These are phyloP conservation scores for Galeopterus variegatus DNA, from an alignment of 2,113 vertebrate species.

Conservation along the genomic window DNA sequence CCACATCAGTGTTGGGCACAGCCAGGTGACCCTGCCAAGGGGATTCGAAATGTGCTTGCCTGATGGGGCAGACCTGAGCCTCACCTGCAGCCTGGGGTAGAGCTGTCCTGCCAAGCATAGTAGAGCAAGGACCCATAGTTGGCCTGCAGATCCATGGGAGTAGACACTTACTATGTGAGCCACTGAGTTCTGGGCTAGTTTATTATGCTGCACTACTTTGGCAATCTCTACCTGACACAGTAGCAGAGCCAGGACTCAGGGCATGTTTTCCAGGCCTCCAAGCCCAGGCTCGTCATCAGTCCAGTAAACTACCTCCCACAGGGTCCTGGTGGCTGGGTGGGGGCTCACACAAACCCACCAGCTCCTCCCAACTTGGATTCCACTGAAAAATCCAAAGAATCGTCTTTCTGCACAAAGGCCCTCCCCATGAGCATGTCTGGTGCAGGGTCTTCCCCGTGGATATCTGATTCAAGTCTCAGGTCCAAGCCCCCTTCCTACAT, in stretches of 20 bases:
- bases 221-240: not conserved
- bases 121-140: not conserved
- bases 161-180: not conserved
- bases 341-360: not conserved
- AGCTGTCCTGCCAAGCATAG: not conserved
- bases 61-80: no score
- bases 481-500: not conserved
- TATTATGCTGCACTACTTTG: fast-evolving
- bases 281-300: not conserved
- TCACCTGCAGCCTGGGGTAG: not conserved
- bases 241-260: not conserved
- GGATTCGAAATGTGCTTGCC: not conserved
- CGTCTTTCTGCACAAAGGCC: not conserved
- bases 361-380: not conserved
- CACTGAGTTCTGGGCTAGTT: not conserved
- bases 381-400: not conserved
- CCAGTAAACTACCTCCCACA: not conserved
- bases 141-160: not conserved
- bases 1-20: not conserved
- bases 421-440: not conserved
- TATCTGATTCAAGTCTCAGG: not conserved
- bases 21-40: not conserved
- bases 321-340: not conserved
- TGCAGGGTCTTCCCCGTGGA: not conserved
- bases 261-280: not conserved